Evolutionary conservation across 35 echinoderm and acorn worm species (phyloP).

Genomic region (Strongylocentrotus purpuratus): DNA sequence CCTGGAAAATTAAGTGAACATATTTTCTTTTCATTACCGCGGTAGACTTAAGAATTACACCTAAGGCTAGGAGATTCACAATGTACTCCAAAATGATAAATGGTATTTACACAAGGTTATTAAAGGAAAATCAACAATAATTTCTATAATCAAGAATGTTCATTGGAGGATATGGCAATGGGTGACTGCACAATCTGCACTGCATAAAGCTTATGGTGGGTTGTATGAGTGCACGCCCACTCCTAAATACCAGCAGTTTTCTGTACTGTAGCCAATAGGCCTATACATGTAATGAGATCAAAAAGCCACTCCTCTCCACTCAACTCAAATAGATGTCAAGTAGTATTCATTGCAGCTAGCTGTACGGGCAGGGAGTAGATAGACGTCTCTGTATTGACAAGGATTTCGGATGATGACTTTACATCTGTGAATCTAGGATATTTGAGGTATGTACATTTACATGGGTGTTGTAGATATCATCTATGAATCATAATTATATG

Average conservation of each 20-base stretch:
- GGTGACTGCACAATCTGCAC: neutral
- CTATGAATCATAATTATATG: neutral
- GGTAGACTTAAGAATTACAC: no score
- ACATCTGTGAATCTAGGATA: no score
- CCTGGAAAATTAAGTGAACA: no score
- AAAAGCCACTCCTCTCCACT: neutral
- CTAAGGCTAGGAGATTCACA: no score
- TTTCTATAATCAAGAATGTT: neutral
- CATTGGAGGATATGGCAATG: neutral
- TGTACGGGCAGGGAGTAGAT: neutral
- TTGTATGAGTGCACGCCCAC: neutral
- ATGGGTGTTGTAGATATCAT: neutral
- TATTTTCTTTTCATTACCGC: no score
- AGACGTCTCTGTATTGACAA: neutral
- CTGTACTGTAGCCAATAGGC: neutral
- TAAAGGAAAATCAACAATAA: neutral
- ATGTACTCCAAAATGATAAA: no score
- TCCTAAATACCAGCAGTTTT: neutral
- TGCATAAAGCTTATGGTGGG: neutral
- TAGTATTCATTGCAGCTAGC: neutral
- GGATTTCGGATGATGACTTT: neutral
- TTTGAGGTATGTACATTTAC: neutral
- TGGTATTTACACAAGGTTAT: neutral
- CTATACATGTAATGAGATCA: neutral
- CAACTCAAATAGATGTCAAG: no score